Evolutionary conservation across 1,140 invertebrate genomes (phyloP).

Genomic region (Ericerus pela): DNA sequence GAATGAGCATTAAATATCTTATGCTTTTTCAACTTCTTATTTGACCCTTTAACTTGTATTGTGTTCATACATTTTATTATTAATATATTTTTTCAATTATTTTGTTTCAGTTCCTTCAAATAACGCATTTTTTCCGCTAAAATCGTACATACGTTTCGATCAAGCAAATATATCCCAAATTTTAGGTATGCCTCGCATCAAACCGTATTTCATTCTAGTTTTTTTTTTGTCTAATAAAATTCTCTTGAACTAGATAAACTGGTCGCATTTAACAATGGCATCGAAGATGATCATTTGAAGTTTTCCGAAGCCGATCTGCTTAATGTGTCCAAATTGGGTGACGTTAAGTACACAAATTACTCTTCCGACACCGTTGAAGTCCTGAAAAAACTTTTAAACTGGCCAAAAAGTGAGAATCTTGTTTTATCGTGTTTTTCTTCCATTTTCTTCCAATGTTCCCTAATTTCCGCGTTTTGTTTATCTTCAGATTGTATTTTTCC

Average conservation of each 20-base stretch:
- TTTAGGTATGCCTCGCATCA: slow-evolving; percentile 34
- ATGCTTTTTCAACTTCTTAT: too few species aligned
- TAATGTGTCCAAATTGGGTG: slow-evolving; percentile 12
- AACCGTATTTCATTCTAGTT: too few species aligned
- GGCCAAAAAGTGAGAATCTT: slow-evolving; percentile 38
- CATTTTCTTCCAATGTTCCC: not conserved
- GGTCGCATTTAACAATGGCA: slow-evolving; percentile 55
- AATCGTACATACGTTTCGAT: slow-evolving; percentile 36
- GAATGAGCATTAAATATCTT: too few species aligned
- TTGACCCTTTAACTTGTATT: too few species aligned
- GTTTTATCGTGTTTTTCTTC: not conserved
- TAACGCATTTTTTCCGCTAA: slow-evolving; percentile 20
- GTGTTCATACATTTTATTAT: too few species aligned
- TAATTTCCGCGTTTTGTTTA: slow-evolving; percentile 15
- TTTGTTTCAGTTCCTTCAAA: too few species aligned
- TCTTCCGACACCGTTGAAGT: slow-evolving; percentile 40
- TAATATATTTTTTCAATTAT: too few species aligned
- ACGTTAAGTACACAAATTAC: slow-evolving; percentile 25
- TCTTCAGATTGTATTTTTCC: slow-evolving; percentile 66
- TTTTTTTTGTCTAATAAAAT: too few species aligned
- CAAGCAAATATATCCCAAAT: slow-evolving; percentile 45
- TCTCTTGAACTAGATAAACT: slow-evolving; percentile 38
- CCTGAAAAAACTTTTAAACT: slow-evolving; percentile 46
- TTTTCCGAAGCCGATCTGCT: not conserved
- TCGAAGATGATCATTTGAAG: slow-evolving; percentile 28